Conservation (phyloP, 2,888 invertebrate genomes). For the Gandaritis pyraliata region DNA sequence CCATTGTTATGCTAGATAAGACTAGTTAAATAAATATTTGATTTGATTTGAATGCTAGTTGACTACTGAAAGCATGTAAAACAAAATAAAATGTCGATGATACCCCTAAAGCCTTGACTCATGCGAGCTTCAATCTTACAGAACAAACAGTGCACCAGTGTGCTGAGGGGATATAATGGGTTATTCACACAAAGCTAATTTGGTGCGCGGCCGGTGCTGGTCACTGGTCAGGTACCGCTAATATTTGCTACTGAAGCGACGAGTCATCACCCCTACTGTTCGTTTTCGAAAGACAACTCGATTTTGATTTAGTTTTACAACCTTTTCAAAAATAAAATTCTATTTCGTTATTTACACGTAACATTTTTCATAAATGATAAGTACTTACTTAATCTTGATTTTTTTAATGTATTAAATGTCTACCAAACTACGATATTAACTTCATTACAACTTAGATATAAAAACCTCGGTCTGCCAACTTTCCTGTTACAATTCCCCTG, state of each 20-base stretch:
- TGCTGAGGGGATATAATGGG: conserved; percentile 21
- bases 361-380: too few species aligned
- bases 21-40: too few species aligned
- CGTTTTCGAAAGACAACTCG: conserved; percentile 1
- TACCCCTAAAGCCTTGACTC: background rate
- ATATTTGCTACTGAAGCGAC: conserved; percentile 20
- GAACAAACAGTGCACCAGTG: conserved; percentile 17
- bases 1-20: too few species aligned
- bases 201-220: conserved; percentile 16
- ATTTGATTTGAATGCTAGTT: too few species aligned
- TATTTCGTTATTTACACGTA: too few species aligned
- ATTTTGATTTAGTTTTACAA: background rate
- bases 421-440: too few species aligned
- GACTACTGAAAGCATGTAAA: background rate
- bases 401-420: too few species aligned
- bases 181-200: conserved; percentile 28
- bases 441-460: too few species aligned
- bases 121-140: conserved; percentile 16
- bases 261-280: conserved; percentile 20
- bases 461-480: too few species aligned
- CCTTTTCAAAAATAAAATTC: too few species aligned
- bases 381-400: too few species aligned
- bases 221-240: conserved; percentile 21
- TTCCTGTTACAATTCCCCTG: too few species aligned
- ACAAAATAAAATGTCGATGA: background rate